Conservation (phyloP, 2,113 vertebrate species). For the Vidua macroura region DNA sequence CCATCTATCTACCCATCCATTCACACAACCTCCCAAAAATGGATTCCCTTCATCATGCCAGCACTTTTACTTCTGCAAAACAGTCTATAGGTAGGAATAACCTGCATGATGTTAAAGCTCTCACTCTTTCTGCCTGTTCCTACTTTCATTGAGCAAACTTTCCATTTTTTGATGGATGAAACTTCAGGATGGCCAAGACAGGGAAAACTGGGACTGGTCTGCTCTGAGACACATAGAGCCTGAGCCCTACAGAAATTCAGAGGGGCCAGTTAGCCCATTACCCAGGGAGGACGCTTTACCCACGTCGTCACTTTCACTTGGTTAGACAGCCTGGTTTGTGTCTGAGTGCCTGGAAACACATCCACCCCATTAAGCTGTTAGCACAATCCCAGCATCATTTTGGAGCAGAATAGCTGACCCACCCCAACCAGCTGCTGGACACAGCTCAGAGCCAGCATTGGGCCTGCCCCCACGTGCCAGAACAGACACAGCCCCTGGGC, state of each 20-base stretch:
- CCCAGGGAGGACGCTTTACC: neutral
- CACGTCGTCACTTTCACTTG: fast-evolving
- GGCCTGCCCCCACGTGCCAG: neutral
- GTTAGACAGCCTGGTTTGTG: neutral
- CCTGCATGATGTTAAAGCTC: neutral
- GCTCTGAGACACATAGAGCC: neutral
- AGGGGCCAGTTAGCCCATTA: neutral
- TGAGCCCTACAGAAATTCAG: neutral
- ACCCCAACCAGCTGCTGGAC: neutral
- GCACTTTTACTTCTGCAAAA: neutral
- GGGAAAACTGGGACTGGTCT: neutral
- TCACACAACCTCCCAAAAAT: neutral
- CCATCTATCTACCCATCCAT: neutral
- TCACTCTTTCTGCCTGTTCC: neutral
- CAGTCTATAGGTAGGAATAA: neutral
- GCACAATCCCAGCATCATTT: neutral
- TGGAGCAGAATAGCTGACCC: neutral
- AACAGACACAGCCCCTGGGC: neutral
- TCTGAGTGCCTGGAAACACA: neutral
- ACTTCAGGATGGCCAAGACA: neutral
- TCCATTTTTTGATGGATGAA: neutral
- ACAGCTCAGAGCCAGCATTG: neutral
- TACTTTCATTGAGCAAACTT: neutral
- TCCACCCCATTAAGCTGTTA: neutral
- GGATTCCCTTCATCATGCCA: neutral